Percentiles rank a stretch among this genome's conserved stretches.
phyloP scores from a whole-genome alignment of 2,113 vertebrate species.

The Pelvicachromis taeniatus region DNA sequence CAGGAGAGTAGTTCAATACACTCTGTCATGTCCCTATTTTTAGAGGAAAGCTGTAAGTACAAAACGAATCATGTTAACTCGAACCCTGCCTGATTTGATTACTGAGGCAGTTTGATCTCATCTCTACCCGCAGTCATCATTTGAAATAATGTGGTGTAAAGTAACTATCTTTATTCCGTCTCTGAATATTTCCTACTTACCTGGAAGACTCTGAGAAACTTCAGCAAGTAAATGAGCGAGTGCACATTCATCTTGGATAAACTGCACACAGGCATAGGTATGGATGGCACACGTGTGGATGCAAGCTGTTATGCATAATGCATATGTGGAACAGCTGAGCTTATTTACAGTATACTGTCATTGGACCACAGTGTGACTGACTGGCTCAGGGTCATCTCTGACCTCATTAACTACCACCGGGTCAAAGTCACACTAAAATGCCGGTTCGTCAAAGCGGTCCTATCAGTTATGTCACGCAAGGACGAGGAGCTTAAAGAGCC shows the following conservation, averaged over 20 bases:
- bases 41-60: background rate
- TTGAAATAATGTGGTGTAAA: background rate
- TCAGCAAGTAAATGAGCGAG: background rate
- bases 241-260: background rate
- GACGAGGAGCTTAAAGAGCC: slow-evolving; percentile 51
- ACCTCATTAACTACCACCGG: slow-evolving; percentile 75
- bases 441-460: slow-evolving; percentile 76
- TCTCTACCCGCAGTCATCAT: background rate
- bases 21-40: background rate
- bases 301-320: slow-evolving; percentile 4
- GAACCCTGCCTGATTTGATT: background rate
- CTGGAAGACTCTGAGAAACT: background rate
- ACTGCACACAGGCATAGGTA: background rate
- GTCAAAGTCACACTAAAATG: slow-evolving; percentile 75
- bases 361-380: background rate
- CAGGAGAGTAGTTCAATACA: background rate
- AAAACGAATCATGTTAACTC: background rate
- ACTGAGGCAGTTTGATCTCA: background rate
- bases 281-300: background rate
- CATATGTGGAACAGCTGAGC: background rate
- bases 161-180: background rate
- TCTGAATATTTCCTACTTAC: background rate
- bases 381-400: background rate
- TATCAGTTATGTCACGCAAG: slow-evolving; percentile 80
- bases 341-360: background rate